Evolutionary conservation across 2,797 vertebrate species (phyloP).

Genomic region (Carcharodon carcharias): DNA sequence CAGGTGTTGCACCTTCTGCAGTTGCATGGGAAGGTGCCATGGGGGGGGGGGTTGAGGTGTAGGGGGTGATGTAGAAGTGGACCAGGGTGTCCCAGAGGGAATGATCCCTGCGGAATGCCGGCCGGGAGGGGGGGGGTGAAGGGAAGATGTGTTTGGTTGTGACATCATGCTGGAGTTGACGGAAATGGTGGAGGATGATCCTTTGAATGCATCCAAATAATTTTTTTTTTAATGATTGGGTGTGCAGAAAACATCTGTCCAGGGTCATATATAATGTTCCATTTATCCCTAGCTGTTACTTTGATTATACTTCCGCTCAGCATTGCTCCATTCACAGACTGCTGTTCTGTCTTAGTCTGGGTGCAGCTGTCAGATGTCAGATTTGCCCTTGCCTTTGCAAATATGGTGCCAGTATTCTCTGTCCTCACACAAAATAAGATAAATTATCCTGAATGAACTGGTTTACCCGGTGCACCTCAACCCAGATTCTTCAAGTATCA

Average conservation of each 20-base stretch:
- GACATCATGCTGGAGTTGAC: no score
- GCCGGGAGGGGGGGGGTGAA: no score
- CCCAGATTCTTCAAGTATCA: background rate
- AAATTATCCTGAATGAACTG: background rate
- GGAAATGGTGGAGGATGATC: no score
- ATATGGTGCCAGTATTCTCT: constrained; percentile 43
- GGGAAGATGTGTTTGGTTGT: no score
- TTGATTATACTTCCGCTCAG: constrained; percentile 49
- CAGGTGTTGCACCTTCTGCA: no score
- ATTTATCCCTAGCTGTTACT: constrained; percentile 43
- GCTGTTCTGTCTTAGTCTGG: constrained; percentile 50
- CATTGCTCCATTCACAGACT: constrained; percentile 54
- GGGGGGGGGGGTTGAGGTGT: no score
- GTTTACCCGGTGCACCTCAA: background rate
- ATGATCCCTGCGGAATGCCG: no score
- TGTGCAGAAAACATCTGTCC: constrained; percentile 17
- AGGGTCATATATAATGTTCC: constrained; percentile 23
- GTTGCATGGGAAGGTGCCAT: no score
- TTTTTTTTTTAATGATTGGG: background rate
- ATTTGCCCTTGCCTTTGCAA: constrained; percentile 40
- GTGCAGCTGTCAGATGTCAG: constrained; percentile 51
- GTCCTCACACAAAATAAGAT: background rate
- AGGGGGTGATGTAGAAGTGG: no score
- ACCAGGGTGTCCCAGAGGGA: no score
- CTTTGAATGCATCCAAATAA: no score